Evolutionary conservation across 2,113 vertebrate species (phyloP).

Genomic region (Gymnarchus niloticus): DNA sequence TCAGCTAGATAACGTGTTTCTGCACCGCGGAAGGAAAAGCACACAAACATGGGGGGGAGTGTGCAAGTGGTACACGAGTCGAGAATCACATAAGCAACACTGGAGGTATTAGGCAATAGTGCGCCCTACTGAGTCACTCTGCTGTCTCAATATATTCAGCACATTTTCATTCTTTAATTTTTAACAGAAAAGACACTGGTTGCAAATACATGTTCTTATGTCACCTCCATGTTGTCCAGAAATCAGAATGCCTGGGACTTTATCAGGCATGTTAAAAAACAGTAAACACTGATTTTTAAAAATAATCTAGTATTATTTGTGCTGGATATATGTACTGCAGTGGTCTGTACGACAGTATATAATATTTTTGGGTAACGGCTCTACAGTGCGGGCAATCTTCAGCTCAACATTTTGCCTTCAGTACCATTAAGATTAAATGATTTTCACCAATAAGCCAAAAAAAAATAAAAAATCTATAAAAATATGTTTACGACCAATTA

Average conservation of each 20-base stretch:
- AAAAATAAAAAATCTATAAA: background rate
- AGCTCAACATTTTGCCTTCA: no score
- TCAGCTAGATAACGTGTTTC: background rate
- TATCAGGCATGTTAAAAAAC: slow-evolving; percentile 71
- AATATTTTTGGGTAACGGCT: no score
- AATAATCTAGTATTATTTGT: background rate
- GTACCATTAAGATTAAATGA: background rate
- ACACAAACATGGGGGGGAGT: background rate
- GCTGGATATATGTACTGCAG: background rate
- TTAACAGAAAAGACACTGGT: background rate
- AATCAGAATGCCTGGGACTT: slow-evolving; percentile 64
- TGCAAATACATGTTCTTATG: no score
- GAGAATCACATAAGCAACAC: background rate
- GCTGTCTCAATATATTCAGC: background rate
- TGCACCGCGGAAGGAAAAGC: background rate
- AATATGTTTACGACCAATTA: background rate
- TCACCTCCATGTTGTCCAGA: slow-evolving; percentile 44
- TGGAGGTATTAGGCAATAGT: background rate
- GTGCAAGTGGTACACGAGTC: background rate
- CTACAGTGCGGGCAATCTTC: no score
- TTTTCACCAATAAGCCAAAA: background rate
- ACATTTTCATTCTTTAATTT: background rate
- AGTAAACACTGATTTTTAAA: slow-evolving; percentile 50
- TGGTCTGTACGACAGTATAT: background rate
- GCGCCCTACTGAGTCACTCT: background rate